A percentile compares a stretch with the other conserved stretches of the same genome.
These are phyloP conservation scores for Bettongia penicillata DNA, from an alignment of 2,113 vertebrate genomes.

Conservation along the genomic window DNA sequence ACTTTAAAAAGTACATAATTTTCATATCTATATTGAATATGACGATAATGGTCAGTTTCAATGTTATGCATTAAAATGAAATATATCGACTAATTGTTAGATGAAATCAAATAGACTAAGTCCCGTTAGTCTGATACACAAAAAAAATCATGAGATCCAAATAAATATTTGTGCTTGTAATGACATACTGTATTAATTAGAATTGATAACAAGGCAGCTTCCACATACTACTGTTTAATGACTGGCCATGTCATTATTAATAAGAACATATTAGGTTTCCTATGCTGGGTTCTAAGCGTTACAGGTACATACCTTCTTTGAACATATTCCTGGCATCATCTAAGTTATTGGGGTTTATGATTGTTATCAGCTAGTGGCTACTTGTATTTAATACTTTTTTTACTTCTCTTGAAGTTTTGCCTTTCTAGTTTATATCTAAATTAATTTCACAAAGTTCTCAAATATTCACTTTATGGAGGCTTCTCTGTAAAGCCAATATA, in stretches of 20 bases:
- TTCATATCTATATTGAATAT: background rate
- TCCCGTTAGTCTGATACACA: background rate
- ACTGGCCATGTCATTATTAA: background rate
- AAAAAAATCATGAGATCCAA: background rate
- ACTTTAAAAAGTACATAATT: background rate
- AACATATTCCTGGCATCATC: background rate
- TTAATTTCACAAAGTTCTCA: background rate
- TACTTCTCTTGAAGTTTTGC: background rate
- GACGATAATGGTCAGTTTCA: background rate
- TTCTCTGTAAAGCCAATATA: background rate
- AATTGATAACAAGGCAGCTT: background rate
- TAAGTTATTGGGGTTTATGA: background rate
- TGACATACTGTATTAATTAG: background rate
- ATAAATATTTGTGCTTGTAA: background rate
- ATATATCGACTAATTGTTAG: background rate
- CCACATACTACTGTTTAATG: background rate
- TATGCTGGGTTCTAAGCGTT: background rate
- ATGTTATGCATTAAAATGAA: background rate
- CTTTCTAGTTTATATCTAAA: background rate
- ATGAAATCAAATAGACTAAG: fast-evolving
- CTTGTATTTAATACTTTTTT: background rate
- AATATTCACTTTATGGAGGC: background rate
- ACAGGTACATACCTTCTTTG: background rate
- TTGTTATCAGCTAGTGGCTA: background rate
- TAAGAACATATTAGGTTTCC: background rate